Evolutionary conservation across 2,888 invertebrate genomes (phyloP).

Genomic region (Rambutsinella grinnellia): DNA sequence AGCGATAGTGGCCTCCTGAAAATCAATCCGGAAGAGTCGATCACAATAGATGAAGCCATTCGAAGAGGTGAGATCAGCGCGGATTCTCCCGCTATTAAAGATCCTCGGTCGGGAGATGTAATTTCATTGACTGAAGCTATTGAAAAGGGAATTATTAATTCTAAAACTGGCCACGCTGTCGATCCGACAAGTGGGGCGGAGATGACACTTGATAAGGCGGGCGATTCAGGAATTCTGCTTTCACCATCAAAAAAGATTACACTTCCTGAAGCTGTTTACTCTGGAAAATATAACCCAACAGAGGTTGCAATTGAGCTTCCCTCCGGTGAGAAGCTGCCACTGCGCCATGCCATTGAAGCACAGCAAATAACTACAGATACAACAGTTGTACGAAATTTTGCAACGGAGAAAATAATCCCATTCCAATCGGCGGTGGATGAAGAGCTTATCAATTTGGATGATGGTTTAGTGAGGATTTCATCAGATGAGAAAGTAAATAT

Average conservation of each 20-base stretch:
- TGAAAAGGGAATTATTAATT: constrained; percentile 81
- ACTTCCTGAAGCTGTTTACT: constrained; percentile 89
- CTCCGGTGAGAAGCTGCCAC: constrained; percentile 47
- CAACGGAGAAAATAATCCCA: constrained; percentile 83
- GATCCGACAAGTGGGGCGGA: constrained; percentile 82
- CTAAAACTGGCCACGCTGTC: constrained; percentile 82
- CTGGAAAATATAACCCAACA: constrained; percentile 89
- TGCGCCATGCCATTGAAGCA: constrained; percentile 61
- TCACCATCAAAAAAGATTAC: constrained; percentile 87
- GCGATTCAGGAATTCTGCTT: constrained; percentile 84
- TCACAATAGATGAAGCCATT: constrained; percentile 83
- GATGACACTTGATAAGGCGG: constrained; percentile 85
- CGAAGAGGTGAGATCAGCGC: constrained; percentile 81
- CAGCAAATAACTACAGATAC: constrained; percentile 69
- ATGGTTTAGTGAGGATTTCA: constrained; percentile 75
- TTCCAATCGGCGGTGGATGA: constrained; percentile 86
- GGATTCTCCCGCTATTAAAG: constrained; percentile 77
- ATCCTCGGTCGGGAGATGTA: constrained; percentile 84
- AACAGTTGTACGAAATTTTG: constrained; percentile 85
- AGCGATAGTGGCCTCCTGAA: constrained; percentile 79
- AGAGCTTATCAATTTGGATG: constrained; percentile 81
- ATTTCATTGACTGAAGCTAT: constrained; percentile 86
- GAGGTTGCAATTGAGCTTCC: constrained; percentile 75
- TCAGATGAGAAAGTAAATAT: constrained; percentile 76
- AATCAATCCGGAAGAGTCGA: constrained; percentile 76